phyloP scores from a whole-genome alignment of 1,140 invertebrate genomes.

The Caerostris darwini region DNA sequence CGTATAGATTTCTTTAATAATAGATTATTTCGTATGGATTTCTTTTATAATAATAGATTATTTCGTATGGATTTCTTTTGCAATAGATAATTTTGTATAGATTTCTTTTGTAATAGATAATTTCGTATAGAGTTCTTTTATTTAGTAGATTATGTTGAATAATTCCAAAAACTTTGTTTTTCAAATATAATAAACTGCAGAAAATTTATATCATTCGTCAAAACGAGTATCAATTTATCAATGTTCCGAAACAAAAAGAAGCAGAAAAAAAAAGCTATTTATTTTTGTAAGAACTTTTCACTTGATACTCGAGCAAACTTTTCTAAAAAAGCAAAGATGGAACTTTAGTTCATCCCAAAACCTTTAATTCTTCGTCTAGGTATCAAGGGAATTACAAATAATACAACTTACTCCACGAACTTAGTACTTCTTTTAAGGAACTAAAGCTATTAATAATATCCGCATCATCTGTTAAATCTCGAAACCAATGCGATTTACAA shows the following conservation, averaged over 20 bases:
- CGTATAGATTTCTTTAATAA: too few relatives aligned
- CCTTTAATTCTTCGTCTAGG: background rate
- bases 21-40: too few relatives aligned
- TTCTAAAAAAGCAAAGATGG: background rate
- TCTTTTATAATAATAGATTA: too few relatives aligned
- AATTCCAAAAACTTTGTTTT: too few relatives aligned
- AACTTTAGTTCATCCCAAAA: background rate
- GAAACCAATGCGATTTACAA: conserved; percentile 11
- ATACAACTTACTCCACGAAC: background rate
- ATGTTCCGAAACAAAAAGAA: background rate
- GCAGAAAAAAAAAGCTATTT: background rate
- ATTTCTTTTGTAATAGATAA: too few relatives aligned
- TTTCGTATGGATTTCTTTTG: too few relatives aligned
- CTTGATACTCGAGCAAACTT: background rate
- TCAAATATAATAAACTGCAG: too few relatives aligned
- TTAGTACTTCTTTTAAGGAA: background rate
- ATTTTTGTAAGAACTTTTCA: too few relatives aligned
- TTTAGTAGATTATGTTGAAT: too few relatives aligned
- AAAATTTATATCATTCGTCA: too few relatives aligned
- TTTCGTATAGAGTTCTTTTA: too few relatives aligned
- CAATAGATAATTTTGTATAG: too few relatives aligned
- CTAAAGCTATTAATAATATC: conserved; percentile 34
- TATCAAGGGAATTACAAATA: background rate
- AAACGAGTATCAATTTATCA: background rate
- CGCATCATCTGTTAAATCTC: conserved; percentile 6